Percentiles rank a stretch among this genome's conserved stretches.
Conservation (phyloP, 2,888 invertebrate genomes). For the Scotopteryx bipunctaria region DNA sequence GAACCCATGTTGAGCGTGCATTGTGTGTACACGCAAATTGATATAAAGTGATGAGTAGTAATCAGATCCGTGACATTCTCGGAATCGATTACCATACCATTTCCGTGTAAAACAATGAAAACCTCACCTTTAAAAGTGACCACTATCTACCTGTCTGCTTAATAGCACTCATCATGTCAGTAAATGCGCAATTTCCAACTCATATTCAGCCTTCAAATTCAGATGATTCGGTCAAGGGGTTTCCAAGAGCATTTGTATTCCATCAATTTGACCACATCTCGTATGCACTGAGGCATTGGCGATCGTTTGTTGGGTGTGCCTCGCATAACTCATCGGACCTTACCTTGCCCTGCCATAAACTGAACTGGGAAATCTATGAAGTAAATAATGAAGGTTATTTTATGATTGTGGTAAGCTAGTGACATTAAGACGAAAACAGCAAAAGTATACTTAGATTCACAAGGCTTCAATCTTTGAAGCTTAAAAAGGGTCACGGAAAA, state of each 20-base stretch:
- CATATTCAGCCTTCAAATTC: slow-evolving; percentile 15
- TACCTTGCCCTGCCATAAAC: slow-evolving; percentile 26
- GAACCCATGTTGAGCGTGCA: background rate
- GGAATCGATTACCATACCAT: slow-evolving; percentile 4
- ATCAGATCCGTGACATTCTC: slow-evolving; percentile 5
- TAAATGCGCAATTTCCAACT: background rate
- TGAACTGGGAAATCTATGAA: slow-evolving; percentile 15
- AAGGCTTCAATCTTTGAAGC: too few species aligned
- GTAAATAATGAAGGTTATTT: too few species aligned
- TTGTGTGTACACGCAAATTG: slow-evolving; percentile 11
- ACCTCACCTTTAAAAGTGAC: background rate
- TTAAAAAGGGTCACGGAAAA: too few species aligned
- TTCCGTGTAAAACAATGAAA: background rate
- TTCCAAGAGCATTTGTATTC: slow-evolving; percentile 61
- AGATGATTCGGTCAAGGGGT: slow-evolving; percentile 9
- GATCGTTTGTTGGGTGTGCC: slow-evolving; percentile 70
- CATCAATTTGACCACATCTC: slow-evolving; percentile 69
- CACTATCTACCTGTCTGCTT: background rate
- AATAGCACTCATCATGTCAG: too few species aligned
- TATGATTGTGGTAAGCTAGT: too few species aligned
- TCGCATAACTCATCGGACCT: slow-evolving; percentile 64
- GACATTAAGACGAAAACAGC: too few species aligned
- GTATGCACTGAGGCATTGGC: slow-evolving; percentile 63
- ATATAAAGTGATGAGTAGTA: slow-evolving; percentile 5
- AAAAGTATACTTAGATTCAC: too few species aligned